Conservation (phyloP, 2,113 vertebrate genomes). For the Riparia riparia region DNA sequence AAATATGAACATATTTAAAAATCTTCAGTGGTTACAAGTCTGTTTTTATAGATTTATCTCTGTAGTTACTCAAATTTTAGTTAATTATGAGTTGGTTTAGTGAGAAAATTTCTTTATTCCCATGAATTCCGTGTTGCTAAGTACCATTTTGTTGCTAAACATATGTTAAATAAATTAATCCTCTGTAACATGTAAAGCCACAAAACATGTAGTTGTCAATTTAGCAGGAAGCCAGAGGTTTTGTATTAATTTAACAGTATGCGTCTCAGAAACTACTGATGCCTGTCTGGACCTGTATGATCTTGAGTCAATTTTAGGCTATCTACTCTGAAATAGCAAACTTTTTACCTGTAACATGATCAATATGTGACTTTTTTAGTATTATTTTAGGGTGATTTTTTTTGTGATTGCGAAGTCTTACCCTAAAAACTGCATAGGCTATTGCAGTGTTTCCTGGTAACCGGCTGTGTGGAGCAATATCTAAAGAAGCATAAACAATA, state of each 20-base stretch:
- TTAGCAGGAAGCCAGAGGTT: background rate
- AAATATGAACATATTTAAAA: background rate
- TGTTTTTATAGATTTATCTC: background rate
- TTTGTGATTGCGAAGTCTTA: background rate
- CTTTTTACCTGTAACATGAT: background rate
- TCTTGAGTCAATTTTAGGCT: background rate
- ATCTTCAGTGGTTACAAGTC: background rate
- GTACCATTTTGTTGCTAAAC: background rate
- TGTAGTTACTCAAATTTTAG: background rate
- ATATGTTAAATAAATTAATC: background rate
- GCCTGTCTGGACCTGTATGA: background rate
- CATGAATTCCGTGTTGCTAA: background rate
- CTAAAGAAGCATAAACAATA: background rate
- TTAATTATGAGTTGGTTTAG: background rate
- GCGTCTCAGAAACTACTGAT: background rate
- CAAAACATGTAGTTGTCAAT: background rate
- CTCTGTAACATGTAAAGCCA: background rate
- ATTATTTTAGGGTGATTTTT: background rate
- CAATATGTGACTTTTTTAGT: background rate
- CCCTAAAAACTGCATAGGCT: background rate
- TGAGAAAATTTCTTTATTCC: background rate
- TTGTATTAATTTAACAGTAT: background rate
- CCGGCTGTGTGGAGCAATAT: background rate
- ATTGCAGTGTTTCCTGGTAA: background rate
- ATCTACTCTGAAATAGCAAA: background rate